phyloP scores from a whole-genome alignment of 2,888 invertebrate genomes.

The Andrena flavipes region DNA sequence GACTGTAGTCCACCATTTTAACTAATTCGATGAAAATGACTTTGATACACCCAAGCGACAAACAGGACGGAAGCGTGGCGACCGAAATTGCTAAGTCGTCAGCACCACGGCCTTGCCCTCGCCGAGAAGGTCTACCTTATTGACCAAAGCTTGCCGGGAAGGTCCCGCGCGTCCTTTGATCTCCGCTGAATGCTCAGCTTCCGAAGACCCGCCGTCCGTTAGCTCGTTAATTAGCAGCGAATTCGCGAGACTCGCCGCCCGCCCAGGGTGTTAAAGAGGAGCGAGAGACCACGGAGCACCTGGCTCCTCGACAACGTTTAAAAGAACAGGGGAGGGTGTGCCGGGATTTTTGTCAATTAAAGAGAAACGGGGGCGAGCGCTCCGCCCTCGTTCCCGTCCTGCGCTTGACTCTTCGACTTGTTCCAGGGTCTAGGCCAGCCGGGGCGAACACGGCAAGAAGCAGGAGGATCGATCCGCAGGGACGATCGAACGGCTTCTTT shows the following conservation, averaged over 20 bases:
- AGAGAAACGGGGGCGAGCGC: conserved; percentile 5
- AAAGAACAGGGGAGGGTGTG: not conserved
- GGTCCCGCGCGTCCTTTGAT: conserved; percentile 38
- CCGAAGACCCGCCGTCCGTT: not conserved
- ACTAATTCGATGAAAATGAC: too few species aligned
- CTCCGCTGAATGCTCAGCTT: conserved; percentile 45
- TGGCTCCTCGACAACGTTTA: not conserved
- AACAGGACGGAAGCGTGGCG: too few species aligned
- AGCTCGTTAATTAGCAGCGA: conserved; percentile 48
- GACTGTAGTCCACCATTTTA: too few species aligned
- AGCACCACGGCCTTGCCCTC: conserved; percentile 1
- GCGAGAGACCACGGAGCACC: not conserved
- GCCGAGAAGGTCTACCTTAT: not conserved
- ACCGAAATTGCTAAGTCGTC: too few species aligned
- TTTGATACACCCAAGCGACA: too few species aligned
- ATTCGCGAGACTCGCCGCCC: conserved; percentile 25
- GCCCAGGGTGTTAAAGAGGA: conserved; percentile 14
- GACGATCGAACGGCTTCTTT: conserved; percentile 33
- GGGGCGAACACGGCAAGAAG: not conserved
- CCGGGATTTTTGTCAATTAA: conserved; percentile 24
- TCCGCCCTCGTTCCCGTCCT: conserved; percentile 1
- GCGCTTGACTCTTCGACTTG: conserved; percentile 20
- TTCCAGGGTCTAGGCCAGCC: conserved; percentile 18
- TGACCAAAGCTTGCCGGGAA: conserved; percentile 7
- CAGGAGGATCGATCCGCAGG: not conserved